Conservation (phyloP, 2,888 invertebrate species). For the Endotricha flammealis region DNA sequence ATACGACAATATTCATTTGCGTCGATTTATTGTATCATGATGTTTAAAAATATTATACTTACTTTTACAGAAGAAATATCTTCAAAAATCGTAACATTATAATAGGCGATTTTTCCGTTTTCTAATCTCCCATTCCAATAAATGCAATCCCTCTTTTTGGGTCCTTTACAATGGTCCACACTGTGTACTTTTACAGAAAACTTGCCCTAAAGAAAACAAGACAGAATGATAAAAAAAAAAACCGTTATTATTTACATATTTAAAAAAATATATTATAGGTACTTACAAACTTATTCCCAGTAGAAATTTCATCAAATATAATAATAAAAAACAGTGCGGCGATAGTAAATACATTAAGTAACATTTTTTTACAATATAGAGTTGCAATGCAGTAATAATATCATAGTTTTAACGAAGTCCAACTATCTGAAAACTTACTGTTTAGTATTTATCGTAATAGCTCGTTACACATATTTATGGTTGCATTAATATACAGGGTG, state of each 20-base stretch:
- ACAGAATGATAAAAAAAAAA: too few relatives aligned
- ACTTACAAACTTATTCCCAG: not conserved
- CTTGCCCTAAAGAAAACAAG: conserved; percentile 2
- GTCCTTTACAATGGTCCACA: conserved; percentile 2
- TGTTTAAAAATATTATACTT: not conserved
- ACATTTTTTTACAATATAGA: too few relatives aligned
- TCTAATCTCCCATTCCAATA: not conserved
- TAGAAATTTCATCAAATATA: not conserved
- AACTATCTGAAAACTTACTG: too few relatives aligned
- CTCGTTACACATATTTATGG: not conserved
- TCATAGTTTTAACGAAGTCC: too few relatives aligned
- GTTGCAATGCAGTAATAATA: too few relatives aligned
- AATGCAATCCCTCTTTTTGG: conserved; percentile 2
- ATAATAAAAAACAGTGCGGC: not conserved
- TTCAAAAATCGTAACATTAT: not conserved
- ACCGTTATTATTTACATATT: too few relatives aligned
- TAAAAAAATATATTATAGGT: not conserved
- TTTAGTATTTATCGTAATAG: too few relatives aligned
- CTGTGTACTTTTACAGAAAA: not conserved
- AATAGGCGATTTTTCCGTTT: not conserved
- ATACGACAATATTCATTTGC: too few relatives aligned
- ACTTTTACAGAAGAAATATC: conserved; percentile 1
- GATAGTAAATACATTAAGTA: not conserved
- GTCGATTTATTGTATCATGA: too few relatives aligned
- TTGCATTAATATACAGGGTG: too few relatives aligned